Conservation (phyloP, 2,797 vertebrate species). For the Chrosomus eos region DNA sequence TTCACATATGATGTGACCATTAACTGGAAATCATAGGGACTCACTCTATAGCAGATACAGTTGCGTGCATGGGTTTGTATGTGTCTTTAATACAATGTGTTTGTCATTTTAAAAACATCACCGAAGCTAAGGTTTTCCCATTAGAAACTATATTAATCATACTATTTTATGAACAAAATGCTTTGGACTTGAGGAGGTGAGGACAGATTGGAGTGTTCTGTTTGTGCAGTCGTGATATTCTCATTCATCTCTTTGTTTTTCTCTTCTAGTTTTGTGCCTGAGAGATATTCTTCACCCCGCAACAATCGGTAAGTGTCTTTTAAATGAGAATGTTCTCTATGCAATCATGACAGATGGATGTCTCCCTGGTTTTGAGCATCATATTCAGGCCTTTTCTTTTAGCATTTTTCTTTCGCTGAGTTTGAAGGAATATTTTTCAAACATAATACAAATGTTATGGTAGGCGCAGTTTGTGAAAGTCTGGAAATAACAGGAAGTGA, state of each 20-base stretch:
- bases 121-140: background rate
- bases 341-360: constrained; percentile 3
- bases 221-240: background rate
- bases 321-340: constrained; percentile 11
- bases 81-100: background rate
- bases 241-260: constrained; percentile 43
- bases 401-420: background rate
- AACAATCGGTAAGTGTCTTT: constrained; percentile 66
- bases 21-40: background rate
- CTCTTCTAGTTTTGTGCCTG: constrained; percentile 52
- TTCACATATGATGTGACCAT: background rate
- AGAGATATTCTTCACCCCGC: constrained; percentile 42
- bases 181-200: background rate
- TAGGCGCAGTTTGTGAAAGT: background rate
- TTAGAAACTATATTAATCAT: background rate
- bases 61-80: background rate
- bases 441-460: background rate
- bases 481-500: background rate
- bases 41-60: background rate
- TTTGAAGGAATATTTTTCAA: background rate
- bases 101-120: background rate
- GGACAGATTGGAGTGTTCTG: background rate
- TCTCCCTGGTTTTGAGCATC: constrained; percentile 5
- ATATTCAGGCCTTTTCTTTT: background rate
- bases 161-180: background rate